A percentile compares a stretch with the other conserved stretches of the same genome.
phyloP scores from a whole-genome alignment of 2,113 vertebrate species.

The Oryctolagus cuniculus region mOryCun1.1 NW_027208201.1:7073001-7073500 shows the following conservation, averaged over 20 bases:
- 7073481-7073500: not conserved
- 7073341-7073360: not conserved
- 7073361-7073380: not conserved
- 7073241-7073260: not conserved
- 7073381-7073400: not conserved
- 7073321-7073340: not conserved
- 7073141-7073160: no score
- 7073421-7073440: not conserved
- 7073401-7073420: not conserved
- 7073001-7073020: no score
- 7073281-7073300: not conserved
- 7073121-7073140: not conserved
- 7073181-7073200: not conserved
- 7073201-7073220: not conserved
- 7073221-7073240: not conserved
- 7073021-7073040: not conserved
- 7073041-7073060: not conserved
- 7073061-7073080: no score
- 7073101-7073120: not conserved
- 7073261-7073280: not conserved
- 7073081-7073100: not conserved
- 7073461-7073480: not conserved
- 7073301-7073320: not conserved
- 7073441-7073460: not conserved
- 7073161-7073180: no score